Percentiles rank a stretch among this genome's conserved stretches.
phyloP scores from a whole-genome alignment of 2,888 invertebrate genomes.

The Lagria hirta region DNA sequence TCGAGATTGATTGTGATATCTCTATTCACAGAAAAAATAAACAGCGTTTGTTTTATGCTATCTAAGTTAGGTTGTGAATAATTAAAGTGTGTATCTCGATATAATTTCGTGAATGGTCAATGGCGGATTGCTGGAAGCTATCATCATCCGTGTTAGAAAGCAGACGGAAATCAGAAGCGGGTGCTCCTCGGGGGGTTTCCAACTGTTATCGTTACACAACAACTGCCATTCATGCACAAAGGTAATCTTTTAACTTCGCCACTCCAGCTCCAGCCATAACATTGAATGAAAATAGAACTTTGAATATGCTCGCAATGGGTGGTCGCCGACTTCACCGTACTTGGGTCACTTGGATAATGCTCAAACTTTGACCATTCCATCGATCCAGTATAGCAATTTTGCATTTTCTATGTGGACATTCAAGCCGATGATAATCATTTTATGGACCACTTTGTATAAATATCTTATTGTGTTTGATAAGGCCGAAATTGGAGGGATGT shows the following conservation, averaged over 20 bases:
- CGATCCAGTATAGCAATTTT: too few species aligned
- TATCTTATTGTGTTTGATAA: too few species aligned
- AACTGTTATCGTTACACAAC: conserved; percentile 25
- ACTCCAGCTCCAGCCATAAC: conserved; percentile 10
- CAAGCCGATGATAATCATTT: too few species aligned
- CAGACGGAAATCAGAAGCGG: conserved; percentile 31
- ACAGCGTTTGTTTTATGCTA: too few species aligned
- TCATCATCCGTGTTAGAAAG: conserved; percentile 26
- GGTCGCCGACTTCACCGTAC: too few species aligned
- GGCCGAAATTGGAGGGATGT: too few species aligned
- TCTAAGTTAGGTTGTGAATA: too few species aligned
- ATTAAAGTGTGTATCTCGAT: too few species aligned
- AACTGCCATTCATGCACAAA: conserved; percentile 21
- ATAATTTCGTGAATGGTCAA: too few species aligned
- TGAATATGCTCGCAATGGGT: conserved; percentile 23
- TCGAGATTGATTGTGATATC: conserved; percentile 5
- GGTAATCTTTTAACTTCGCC: conserved; percentile 20
- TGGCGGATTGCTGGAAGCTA: too few species aligned
- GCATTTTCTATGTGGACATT: too few species aligned
- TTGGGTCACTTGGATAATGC: conserved; percentile 18
- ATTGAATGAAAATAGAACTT: conserved; percentile 20
- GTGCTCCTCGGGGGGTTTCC: conserved; percentile 29
- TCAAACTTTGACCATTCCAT: conserved; percentile 23
- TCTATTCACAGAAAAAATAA: neutral
- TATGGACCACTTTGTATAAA: too few species aligned